These are phyloP conservation scores for Laupala kohalensis DNA, from an alignment of 1,140 invertebrate genomes.

Conservation along the genomic window DNA sequence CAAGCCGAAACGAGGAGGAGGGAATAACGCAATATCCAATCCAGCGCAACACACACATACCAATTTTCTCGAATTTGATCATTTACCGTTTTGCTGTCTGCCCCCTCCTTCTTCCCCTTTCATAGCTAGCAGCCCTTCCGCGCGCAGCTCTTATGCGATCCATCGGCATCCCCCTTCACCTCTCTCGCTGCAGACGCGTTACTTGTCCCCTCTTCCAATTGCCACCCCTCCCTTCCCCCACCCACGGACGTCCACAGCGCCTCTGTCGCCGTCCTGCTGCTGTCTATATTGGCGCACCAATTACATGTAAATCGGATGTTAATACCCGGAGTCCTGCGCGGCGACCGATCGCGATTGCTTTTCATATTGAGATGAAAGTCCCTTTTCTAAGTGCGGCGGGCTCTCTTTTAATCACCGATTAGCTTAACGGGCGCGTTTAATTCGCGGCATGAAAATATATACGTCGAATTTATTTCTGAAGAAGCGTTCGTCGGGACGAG, in stretches of 20 bases:
- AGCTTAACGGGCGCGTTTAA: not conserved
- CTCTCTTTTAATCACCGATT: not conserved
- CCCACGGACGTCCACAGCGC: not conserved
- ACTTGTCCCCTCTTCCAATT: too few relatives aligned
- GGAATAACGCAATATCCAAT: not conserved
- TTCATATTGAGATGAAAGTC: not conserved
- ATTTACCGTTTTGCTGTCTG: not conserved
- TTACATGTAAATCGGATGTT: not conserved
- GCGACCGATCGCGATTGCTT: not conserved
- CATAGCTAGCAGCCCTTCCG: too few relatives aligned
- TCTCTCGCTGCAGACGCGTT: too few relatives aligned
- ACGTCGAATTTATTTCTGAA: not conserved
- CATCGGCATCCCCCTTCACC: not conserved
- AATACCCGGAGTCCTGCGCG: not conserved
- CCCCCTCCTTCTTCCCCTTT: not conserved
- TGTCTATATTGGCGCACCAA: not conserved
- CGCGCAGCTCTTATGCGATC: too few relatives aligned
- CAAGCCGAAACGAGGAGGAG: too few relatives aligned
- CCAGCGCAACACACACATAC: not conserved
- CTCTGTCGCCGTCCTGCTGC: not conserved
- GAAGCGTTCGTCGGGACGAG: too few relatives aligned
- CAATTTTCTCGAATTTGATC: not conserved
- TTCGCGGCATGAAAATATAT: not conserved
- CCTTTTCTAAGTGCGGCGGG: not conserved
- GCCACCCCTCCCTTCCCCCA: not conserved